Base-by-base conservation (phyloP, 2,113 vertebrate species). In the Platichthys flesus region DNA sequence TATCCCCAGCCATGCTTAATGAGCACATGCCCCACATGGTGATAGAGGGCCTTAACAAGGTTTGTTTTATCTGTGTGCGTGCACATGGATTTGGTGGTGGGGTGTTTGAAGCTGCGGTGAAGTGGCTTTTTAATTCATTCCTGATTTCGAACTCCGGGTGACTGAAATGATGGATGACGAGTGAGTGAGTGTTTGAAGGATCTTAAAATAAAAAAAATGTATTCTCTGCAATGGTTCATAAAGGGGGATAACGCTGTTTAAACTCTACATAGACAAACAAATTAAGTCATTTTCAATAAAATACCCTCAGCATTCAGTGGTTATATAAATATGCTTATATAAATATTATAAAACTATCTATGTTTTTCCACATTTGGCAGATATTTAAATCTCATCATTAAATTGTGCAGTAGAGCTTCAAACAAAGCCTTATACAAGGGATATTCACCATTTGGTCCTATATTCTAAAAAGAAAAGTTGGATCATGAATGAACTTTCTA, bases 11-110 rank as follows among this genome's bases (percentile, higher is more conserved):
- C 49, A 99, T 99, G 98, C 93, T 99, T 69, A 98, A 99, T 0
- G 98, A 99, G 59, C 98, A 99, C 90, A 94, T 99, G 85, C 97
- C 98, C 0, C 97, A 98, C 0, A 97, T 99, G 92, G 98, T 99
- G 92, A 98, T 99, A 96, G 97, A 98, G 81, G 98, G 98, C 28
- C 96, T 99, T 31, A 96, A 99, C 93, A 99, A 99, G 97, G 98
- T 99, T 85, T 67, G 93, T 87, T 56, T 52, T n/a, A 23, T 9
- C 51, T 42, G 12, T 55, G 40, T 77, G 75, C 71, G 71, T 83
- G 71, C 49, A 28, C 9, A 37, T 64, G 6, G 13, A 18, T 74
- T 42, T 63, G 3, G 40, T 2, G 56, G 2, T 0, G 7, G 18
- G 5, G 3, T 20, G 10, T 63, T 54, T 63, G 24, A 68, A 37